Evolutionary conservation across 2,888 invertebrate species (phyloP), one percentile per base, ranked within the genome.

Genomic region (Melangyna quadrimaculata): DNA sequence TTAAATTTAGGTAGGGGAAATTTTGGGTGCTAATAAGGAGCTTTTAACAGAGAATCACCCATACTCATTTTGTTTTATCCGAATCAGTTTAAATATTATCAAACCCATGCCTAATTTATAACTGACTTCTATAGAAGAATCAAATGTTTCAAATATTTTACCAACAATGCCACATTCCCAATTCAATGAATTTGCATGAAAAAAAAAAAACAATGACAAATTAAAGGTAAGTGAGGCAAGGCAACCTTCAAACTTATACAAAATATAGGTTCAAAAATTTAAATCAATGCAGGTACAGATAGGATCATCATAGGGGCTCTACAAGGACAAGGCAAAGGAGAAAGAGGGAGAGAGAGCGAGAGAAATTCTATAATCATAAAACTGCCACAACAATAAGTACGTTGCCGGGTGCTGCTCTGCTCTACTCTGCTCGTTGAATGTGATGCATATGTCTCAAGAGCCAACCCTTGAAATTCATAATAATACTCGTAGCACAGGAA

Each of bases 361-460:
- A 74, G 51, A 84, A 80, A 48, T 80, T 71, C 67, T 80, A 78
- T 84, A 80, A 84, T 84, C 84, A 84, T 80, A 84, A 84, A 80
- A 84, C 80, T 80, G 84, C 84, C 84, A 84, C 84, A 84, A 84
- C 75, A 84, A 84, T 84, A 84, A 84, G 84, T 45, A 79, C 29
- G n/a, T 35, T 24, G 67, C 51, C 22, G 48, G 22, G 35, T 51
- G 67, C n/a, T 65, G 43, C 19, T 63, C 27, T n/a, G 24, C 12
- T 27, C n/a, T 53, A 10, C 22, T 48, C 1, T 59, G 61, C 63
- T 71, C 65, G 48, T 55, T 75, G 71, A 79, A 84, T 79, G 71
- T 79, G 84, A 79, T 84, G 84, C 84, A 84, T 84, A 80, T 84
- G 84, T 84, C 84, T 84, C 84, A 80, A 84, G 84, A 84, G 80